phyloP scores from a whole-genome alignment of 2,113 vertebrate species.

The Scophthalmus maximus region DNA sequence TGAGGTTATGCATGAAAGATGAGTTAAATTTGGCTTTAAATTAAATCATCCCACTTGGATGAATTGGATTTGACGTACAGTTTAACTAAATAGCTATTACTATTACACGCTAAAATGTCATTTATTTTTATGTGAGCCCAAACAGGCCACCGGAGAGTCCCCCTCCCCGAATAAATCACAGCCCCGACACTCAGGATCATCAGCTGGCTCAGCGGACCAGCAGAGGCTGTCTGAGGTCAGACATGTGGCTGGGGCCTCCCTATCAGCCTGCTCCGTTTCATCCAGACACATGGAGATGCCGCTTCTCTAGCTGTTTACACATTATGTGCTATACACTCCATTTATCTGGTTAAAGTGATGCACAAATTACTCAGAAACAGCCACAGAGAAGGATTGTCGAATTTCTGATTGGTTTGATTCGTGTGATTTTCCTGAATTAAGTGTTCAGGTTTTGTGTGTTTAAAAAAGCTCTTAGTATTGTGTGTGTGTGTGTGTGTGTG shows the following conservation, averaged over 20 bases:
- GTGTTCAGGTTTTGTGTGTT: too few relatives aligned
- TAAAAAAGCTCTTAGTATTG: too few relatives aligned
- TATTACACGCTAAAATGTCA: background rate
- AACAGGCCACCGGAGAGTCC: background rate
- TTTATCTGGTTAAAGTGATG: conserved; percentile 62
- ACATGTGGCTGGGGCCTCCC: conserved; percentile 46
- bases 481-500: too few relatives aligned
- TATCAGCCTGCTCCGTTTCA: conserved; percentile 33
- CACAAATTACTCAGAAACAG: conserved; percentile 46
- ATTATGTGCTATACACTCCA: conserved; percentile 41
- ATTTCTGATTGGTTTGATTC: conserved; percentile 45
- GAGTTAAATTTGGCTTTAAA: conserved; percentile 7
- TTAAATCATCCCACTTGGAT: background rate
- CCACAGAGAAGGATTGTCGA: conserved; percentile 40
- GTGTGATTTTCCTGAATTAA: too few relatives aligned
- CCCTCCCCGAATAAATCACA: background rate
- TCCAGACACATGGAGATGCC: conserved; percentile 28
- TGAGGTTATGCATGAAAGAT: background rate
- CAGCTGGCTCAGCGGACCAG: conserved; percentile 38
- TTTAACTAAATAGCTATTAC: background rate
- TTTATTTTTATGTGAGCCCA: background rate
- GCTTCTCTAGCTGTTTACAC: conserved; percentile 33
- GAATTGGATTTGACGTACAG: background rate
- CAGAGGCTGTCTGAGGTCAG: conserved; percentile 32
- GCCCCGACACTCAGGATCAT: conserved; percentile 34